Evolutionary conservation across 2,888 invertebrate genomes (phyloP).

Genomic region (Protonemura montana): DNA sequence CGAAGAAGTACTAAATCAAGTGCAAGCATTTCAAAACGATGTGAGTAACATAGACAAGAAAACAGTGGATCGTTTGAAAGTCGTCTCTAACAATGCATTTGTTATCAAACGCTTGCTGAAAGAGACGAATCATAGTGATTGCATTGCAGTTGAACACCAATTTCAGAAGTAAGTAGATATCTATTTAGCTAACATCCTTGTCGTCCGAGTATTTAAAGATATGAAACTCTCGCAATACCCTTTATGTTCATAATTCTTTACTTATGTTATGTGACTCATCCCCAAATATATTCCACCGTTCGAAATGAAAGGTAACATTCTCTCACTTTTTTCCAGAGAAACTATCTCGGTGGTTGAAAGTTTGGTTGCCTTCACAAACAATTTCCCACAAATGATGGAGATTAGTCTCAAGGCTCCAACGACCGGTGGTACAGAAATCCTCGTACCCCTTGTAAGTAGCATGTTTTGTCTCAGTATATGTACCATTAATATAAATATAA

Average conservation of each 20-base stretch:
- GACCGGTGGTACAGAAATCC: not conserved
- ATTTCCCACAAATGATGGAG: not conserved
- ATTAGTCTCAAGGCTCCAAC: not conserved
- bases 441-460: not conserved
- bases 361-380: not conserved
- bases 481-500: not conserved
- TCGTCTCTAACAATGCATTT: not conserved
- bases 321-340: not conserved
- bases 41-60: not conserved
- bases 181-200: not conserved
- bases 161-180: not conserved
- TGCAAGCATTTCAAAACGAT: not conserved
- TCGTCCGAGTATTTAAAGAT: not conserved
- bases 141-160: not conserved
- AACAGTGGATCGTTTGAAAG: not conserved
- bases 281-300: too few species aligned
- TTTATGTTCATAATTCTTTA: too few species aligned
- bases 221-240: not conserved
- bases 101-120: not conserved
- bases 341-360: not conserved
- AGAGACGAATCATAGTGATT: not conserved
- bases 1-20: not conserved
- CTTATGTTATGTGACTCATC: not conserved
- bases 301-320: not conserved
- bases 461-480: not conserved